Evolutionary conservation across 2,113 vertebrate species (phyloP).

Genomic region (Zosterops borbonicus): DNA sequence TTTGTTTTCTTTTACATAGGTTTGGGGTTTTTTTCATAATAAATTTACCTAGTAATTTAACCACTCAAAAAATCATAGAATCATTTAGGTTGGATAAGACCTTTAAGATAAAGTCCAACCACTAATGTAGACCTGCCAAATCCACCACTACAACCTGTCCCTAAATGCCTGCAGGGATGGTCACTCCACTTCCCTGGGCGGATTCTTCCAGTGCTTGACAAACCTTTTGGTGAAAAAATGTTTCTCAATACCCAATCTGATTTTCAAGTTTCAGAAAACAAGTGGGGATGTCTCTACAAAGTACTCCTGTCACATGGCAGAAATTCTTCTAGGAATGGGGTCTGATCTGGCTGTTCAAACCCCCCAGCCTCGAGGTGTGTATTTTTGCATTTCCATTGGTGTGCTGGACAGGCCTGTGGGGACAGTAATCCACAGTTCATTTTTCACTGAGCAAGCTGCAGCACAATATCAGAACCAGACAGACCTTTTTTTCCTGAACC

Average conservation of each 20-base stretch:
- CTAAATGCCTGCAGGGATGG: neutral
- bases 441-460: neutral
- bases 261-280: neutral
- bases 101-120: neutral
- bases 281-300: neutral
- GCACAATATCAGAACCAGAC: neutral
- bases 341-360: neutral
- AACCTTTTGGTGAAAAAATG: neutral
- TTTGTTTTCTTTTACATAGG: neutral
- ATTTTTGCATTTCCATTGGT: neutral
- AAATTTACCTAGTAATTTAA: neutral
- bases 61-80: neutral
- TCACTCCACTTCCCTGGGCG: neutral
- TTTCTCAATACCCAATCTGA: neutral
- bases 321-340: neutral
- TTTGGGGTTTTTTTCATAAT: neutral
- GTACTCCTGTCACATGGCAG: neutral
- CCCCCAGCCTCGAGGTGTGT: neutral
- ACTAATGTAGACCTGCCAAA: neutral
- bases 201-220: neutral
- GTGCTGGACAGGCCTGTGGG: neutral
- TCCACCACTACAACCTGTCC: neutral
- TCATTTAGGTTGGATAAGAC: neutral
- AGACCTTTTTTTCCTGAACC: neutral
- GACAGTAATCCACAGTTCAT: neutral